phyloP scores from a whole-genome alignment of 1,140 invertebrate genomes.

The Aphis gossypii region DNA sequence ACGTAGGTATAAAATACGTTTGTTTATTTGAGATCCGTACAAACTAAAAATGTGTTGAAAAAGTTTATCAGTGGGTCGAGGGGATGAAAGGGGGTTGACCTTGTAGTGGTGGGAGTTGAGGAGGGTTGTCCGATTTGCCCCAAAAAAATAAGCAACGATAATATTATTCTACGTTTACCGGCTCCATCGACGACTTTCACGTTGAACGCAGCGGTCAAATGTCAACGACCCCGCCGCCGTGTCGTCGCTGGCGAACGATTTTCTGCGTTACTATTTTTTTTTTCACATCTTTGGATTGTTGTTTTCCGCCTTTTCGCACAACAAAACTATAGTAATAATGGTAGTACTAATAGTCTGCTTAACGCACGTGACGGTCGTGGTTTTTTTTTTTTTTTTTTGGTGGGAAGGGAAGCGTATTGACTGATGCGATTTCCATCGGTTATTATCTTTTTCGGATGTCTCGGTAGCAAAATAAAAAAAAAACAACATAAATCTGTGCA shows the following conservation, averaged over 20 bases:
- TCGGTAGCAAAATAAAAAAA: background rate
- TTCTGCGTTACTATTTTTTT: slow-evolving; percentile 22
- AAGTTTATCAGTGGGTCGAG: background rate
- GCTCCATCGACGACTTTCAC: slow-evolving; percentile 31
- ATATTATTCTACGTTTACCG: background rate
- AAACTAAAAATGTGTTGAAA: background rate
- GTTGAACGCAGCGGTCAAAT: slow-evolving; percentile 27
- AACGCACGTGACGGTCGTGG: background rate
- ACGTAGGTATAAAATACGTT: background rate
- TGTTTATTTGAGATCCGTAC: background rate
- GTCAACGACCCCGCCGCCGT: slow-evolving; percentile 35
- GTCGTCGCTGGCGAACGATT: slow-evolving; percentile 20
- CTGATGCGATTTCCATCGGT: slow-evolving; percentile 35
- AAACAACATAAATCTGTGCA: background rate
- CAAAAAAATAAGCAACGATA: background rate
- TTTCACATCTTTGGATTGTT: slow-evolving; percentile 28
- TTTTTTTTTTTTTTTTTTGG: background rate
- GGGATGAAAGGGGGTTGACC: background rate
- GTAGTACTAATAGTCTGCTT: background rate
- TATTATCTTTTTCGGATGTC: slow-evolving; percentile 12
- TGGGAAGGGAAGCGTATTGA: background rate
- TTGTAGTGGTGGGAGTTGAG: background rate
- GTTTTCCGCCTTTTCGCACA: background rate
- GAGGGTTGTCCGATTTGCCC: background rate
- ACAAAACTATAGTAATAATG: background rate